Percentiles rank a stretch among this genome's conserved stretches.
Conservation (phyloP, 2,113 vertebrate genomes). For the Vulpes ferrilata region DNA sequence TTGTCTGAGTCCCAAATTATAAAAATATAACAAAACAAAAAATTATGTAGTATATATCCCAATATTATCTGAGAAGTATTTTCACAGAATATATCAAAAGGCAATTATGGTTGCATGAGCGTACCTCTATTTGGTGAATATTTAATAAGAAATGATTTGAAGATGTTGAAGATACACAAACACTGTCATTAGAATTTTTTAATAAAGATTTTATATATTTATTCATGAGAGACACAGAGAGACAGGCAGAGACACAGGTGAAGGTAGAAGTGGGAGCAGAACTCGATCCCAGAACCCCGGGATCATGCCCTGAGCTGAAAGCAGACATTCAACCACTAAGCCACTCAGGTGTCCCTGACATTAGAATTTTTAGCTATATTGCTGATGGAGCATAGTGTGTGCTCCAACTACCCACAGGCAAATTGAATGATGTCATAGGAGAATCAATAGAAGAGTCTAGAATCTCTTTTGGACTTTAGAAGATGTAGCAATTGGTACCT, state of each 20-base stretch:
- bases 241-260: no score
- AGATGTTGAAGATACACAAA: background rate
- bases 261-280: no score
- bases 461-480: background rate
- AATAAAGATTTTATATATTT: no score
- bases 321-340: no score
- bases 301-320: no score
- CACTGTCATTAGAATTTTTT: background rate
- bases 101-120: background rate
- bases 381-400: background rate
- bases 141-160: background rate
- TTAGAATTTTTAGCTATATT: background rate
- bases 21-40: background rate
- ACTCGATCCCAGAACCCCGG: no score
- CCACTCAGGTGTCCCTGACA: background rate
- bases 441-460: background rate
- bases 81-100: background rate
- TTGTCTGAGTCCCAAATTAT: background rate
- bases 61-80: background rate
- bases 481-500: background rate
- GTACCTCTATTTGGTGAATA: background rate
- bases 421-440: background rate
- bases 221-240: no score
- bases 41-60: background rate
- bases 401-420: background rate